A percentile compares a stretch with the other conserved stretches of the same genome.
Evolutionary conservation across 2,888 invertebrate genomes (phyloP).

Genomic region (Microplitis manilae): DNA sequence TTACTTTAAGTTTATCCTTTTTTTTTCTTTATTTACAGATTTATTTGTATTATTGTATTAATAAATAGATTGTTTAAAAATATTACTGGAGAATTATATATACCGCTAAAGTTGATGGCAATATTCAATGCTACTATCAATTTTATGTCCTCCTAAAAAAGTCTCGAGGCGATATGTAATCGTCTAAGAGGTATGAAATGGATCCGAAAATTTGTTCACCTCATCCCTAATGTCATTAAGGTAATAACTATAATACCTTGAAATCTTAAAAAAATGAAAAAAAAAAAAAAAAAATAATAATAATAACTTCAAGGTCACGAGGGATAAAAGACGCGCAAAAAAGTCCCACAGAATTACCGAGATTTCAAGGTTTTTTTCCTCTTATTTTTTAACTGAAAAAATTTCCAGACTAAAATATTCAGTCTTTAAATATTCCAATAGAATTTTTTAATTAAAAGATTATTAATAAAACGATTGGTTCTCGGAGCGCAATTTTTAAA

Average conservation of each 20-base stretch:
- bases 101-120: not conserved
- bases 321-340: not conserved
- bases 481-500: constrained; percentile 24
- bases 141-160: not conserved
- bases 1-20: not conserved
- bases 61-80: not conserved
- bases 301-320: not conserved
- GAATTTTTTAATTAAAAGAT: not conserved
- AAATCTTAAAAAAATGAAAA: not conserved
- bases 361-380: not conserved
- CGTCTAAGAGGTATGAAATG: constrained; percentile 1
- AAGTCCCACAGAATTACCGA: constrained; percentile 1
- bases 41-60: not conserved
- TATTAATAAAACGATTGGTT: not conserved
- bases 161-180: not conserved
- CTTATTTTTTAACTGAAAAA: not conserved
- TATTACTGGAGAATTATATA: not conserved
- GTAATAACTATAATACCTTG: not conserved
- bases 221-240: not conserved
- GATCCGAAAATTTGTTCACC: constrained; percentile 9
- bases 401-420: not conserved
- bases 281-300: not conserved
- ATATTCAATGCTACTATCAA: not conserved
- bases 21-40: not conserved
- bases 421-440: not conserved